phyloP scores from a whole-genome alignment of 2,888 invertebrate genomes.

The Cephus nigrinus region DNA sequence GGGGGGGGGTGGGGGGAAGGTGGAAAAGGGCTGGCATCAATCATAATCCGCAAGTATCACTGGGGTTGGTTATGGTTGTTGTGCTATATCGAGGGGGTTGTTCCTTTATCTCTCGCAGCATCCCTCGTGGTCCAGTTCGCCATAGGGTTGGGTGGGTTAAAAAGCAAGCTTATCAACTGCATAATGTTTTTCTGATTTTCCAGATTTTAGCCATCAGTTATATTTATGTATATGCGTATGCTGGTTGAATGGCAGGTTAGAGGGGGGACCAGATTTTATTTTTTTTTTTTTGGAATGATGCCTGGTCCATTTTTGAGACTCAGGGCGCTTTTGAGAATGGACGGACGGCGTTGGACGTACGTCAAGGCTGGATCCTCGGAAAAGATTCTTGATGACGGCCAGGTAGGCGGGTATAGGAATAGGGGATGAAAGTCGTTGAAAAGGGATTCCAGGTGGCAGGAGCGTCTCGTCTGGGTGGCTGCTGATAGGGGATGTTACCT shows the following conservation, averaged over 20 bases:
- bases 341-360: not conserved
- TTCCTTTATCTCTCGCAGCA: slow-evolving; percentile 30
- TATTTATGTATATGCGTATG: not conserved
- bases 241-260: not conserved
- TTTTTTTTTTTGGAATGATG: not conserved
- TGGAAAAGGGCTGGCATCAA: not conserved
- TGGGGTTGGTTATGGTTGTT: not conserved
- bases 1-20: not conserved
- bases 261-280: not conserved
- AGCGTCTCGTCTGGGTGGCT: slow-evolving; percentile 38
- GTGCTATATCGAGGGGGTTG: not conserved
- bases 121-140: slow-evolving; percentile 14
- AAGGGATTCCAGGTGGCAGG: slow-evolving; percentile 12
- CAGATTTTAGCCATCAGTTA: not conserved
- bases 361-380: not conserved
- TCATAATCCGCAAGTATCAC: not conserved
- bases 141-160: slow-evolving; percentile 47
- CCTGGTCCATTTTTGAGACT: not conserved
- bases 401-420: not conserved
- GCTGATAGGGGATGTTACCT: slow-evolving; percentile 41
- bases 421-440: not conserved
- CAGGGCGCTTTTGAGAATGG: not conserved
- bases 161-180: slow-evolving; percentile 42
- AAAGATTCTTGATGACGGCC: not conserved
- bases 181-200: slow-evolving; percentile 29